Evolutionary conservation across 2,888 invertebrate species (phyloP), one percentile per base, ranked within the genome.

Genomic region (Drosophila monieri): DNA sequence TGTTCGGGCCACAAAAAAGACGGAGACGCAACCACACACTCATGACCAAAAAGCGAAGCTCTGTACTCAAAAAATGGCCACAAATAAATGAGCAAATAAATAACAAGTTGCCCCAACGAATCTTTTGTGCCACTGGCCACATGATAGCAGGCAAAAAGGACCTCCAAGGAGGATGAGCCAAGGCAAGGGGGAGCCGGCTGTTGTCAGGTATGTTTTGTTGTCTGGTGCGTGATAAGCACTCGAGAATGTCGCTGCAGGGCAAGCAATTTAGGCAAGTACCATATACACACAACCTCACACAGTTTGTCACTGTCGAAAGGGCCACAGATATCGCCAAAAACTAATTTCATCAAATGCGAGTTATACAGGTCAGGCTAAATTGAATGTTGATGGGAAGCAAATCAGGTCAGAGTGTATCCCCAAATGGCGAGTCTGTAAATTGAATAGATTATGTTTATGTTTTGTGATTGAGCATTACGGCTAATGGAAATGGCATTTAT

Each of bases 61-160:
- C 35, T 25, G 32, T 30, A 1, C 58, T 25, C 10, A 65, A 57
- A 62, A 74, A 75, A 78, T 61, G 73, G 64, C 43, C 62, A 53
- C 73, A 78, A 81, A 78, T 76, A 81, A 81, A 81, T 76, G 73
- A 78, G 73, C 76, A 78, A 78, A 78, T 81, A 78, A 77, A 76
- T 78, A 80, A 78, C 65, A 60, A 72, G 65, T 64, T 60, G 48
- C 57, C 65, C n/a, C 35, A 18, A 37, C 46, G 18, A 46, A 53
- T 46, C 54, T 41, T 59, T 39, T 76, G 60, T 77, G 69, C 9
- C 12, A 15, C 41, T 14, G 51, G 39, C 21, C 49, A 15, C 25
- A 43, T 56, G 48, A 44, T 27, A 44, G 15, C n/a, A 48, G 15
- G 9, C 30, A 32, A 6, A 14, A 18, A 35, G 35, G 23, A 23